Percentiles rank a stretch among this genome's conserved stretches.
Evolutionary conservation across 2,888 invertebrate species (phyloP).

Genomic region (Patella depressa): DNA sequence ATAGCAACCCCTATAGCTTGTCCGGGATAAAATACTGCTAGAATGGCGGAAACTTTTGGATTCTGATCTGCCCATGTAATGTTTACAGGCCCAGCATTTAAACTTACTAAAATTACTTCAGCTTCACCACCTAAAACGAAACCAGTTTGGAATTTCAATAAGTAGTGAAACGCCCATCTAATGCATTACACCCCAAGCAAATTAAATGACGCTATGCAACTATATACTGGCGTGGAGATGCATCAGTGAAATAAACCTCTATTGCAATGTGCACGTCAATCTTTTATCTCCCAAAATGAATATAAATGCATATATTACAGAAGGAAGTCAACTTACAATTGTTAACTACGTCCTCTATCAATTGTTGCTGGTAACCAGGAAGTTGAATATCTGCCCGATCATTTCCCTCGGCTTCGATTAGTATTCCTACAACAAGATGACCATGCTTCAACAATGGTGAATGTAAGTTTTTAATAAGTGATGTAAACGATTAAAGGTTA

Average conservation of each 20-base stretch:
- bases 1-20: conserved; percentile 66
- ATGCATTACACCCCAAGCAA: no score
- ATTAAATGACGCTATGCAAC: no score
- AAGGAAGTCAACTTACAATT: conserved; percentile 22
- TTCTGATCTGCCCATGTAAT: conserved; percentile 55
- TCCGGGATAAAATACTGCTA: conserved; percentile 63
- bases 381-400: neutral
- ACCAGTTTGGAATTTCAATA: neutral
- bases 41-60: conserved; percentile 47
- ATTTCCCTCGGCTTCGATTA: neutral
- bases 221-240: no score
- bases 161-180: no score
- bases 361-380: conserved; percentile 21
- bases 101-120: conserved; percentile 53
- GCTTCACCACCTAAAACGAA: neutral
- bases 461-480: no score
- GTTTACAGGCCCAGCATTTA: conserved; percentile 66
- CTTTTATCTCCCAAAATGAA: no score
- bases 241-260: no score
- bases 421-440: neutral
- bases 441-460: no score
- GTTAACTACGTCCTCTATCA: conserved; percentile 53
- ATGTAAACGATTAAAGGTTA: no score
- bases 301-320: no score
- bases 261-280: no score